Evolutionary conservation across 2,888 invertebrate species (phyloP).

Genomic region (Ommatoiulus sabulosus): DNA sequence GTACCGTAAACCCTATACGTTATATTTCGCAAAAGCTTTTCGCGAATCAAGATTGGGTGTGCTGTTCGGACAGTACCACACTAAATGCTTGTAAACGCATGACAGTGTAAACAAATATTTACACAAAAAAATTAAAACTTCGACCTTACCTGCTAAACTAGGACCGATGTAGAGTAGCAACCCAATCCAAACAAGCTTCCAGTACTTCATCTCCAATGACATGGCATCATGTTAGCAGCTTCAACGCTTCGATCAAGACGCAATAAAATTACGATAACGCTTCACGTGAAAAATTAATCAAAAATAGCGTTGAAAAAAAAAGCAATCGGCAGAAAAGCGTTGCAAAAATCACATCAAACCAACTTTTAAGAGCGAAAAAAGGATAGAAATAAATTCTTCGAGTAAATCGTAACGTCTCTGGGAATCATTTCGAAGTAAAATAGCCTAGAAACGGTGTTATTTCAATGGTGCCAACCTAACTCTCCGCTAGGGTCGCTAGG

Average conservation of each 20-base stretch:
- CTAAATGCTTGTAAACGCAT: too few relatives aligned
- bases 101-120: too few relatives aligned
- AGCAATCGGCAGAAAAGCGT: background rate
- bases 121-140: too few relatives aligned
- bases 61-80: too few relatives aligned
- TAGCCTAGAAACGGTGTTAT: background rate
- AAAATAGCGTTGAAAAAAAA: background rate
- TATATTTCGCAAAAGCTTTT: too few relatives aligned
- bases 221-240: constrained; percentile 14
- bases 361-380: background rate
- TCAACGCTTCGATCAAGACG: background rate
- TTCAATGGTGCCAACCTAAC: background rate
- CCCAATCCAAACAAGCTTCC: background rate
- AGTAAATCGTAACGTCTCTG: background rate
- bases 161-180: background rate
- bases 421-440: background rate
- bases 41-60: too few relatives aligned
- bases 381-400: background rate
- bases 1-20: too few relatives aligned
- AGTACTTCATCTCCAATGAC: constrained; percentile 3
- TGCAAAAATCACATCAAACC: background rate
- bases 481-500: background rate
- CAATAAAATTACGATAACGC: background rate
- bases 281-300: background rate
- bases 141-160: constrained; percentile 16